Conservation (phyloP, 1,140 invertebrate species). For the Drosophila nigrodunni region DNA sequence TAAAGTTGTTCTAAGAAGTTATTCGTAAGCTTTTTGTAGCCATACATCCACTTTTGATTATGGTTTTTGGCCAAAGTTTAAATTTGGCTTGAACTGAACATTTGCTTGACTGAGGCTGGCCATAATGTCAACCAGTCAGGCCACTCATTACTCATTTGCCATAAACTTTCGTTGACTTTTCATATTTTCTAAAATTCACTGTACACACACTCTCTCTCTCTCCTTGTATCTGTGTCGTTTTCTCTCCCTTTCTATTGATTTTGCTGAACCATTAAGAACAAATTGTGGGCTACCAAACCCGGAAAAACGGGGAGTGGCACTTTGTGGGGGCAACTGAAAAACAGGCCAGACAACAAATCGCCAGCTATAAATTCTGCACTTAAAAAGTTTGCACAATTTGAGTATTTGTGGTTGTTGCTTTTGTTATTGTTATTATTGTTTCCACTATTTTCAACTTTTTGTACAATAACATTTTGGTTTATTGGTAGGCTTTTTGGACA, state of each 20-base stretch:
- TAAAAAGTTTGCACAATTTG: constrained; percentile 76
- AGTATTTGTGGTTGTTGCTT: constrained; percentile 31
- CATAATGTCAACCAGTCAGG: constrained; percentile 60
- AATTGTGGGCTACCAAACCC: constrained; percentile 35
- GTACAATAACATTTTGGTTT: constrained; percentile 31
- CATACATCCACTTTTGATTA: background rate
- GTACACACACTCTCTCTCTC: constrained; percentile 29
- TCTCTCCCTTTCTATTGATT: constrained; percentile 63
- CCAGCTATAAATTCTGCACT: constrained; percentile 78
- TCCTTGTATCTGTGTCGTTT: constrained; percentile 8
- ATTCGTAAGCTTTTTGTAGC: background rate
- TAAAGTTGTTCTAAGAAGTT: background rate
- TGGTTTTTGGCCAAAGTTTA: constrained; percentile 1
- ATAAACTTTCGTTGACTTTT: constrained; percentile 79
- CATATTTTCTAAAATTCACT: constrained; percentile 76
- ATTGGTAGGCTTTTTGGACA: too few relatives aligned
- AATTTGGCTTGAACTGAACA: constrained; percentile 14
- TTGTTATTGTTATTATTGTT: constrained; percentile 31
- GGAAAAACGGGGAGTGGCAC: background rate
- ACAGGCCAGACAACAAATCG: constrained; percentile 73
- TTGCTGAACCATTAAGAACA: constrained; percentile 66
- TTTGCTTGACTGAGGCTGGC: constrained; percentile 32
- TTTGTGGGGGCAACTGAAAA: constrained; percentile 1
- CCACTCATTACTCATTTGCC: constrained; percentile 80
- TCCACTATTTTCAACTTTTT: constrained; percentile 36